Evolutionary conservation across 2,888 invertebrate genomes (phyloP), one percentile per base, ranked within the genome.

Genomic region (Nowickia ferox): DNA sequence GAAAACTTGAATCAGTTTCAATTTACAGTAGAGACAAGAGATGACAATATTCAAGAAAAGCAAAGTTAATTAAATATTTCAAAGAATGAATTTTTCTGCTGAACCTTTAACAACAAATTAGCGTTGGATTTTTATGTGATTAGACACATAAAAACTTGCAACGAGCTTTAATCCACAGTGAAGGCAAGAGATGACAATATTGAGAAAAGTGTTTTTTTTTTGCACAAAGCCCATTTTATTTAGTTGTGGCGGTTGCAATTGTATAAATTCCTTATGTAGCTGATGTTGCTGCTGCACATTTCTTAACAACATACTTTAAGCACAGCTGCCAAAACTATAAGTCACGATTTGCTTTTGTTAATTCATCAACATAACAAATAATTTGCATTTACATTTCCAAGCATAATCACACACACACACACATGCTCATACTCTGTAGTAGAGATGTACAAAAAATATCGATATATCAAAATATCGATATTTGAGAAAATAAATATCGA

Each of bases 281-380:
- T 74, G 40, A 44, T 42, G 48, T 38, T 63, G 75, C 19, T 30
- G 83, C 75, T 76, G 71, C 68, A 72, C 81, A 51, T 75, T 77
- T 66, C 71, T 72, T 72, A 84, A 74, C 77, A 84, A 84, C 83
- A 84, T 77, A 83, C 74, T 84, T 84, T 76, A 83, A 79, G 76
- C 87, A 46, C 87, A 87, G 87, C 87, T 87, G 87, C 87, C 87
- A 84, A 87, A 85, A 87, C 85, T 82, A 87, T 87, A 87, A 87
- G 87, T 87, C 87, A 87, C 87, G 87, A 87, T 87, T 87, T 87
- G 87, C 87, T 84, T 87, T 87, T 87, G 85, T 87, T 87, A 87
- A 87, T 87, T 87, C 87, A 87, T 87, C 87, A 86, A 86, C 85
- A 82, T 80, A 87, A 80, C 85, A 83, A 87, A 87, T 85, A 87